These are phyloP conservation scores for Dermochelys coriacea DNA, from an alignment of 2,797 vertebrate species.

Conservation along the genomic window DNA sequence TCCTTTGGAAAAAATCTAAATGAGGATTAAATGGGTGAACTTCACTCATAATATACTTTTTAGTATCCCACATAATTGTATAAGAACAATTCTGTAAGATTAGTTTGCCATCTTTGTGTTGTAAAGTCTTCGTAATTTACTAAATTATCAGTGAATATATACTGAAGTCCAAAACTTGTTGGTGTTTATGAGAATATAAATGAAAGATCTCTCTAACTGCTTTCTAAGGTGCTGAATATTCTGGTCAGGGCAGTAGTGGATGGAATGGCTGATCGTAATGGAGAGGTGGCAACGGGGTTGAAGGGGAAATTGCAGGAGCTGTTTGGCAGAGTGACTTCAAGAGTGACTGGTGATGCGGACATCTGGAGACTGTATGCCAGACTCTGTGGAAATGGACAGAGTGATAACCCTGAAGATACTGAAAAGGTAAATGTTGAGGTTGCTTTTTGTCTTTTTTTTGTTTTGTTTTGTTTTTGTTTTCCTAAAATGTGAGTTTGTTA, in stretches of 20 bases:
- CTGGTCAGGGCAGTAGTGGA: conserved; percentile 88
- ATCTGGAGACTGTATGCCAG: conserved; percentile 92
- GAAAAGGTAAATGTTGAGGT: conserved; percentile 85
- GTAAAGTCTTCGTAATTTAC: neutral
- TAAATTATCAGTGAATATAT: neutral
- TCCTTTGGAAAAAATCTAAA: neutral
- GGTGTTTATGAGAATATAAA: neutral
- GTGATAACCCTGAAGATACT: conserved; percentile 84
- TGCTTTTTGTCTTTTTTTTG: fast-evolving
- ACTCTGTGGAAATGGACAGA: conserved; percentile 88
- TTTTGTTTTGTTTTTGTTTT: neutral
- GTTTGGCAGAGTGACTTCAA: conserved; percentile 90
- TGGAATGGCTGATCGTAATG: conserved; percentile 83
- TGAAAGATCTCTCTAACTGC: neutral
- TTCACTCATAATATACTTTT: neutral
- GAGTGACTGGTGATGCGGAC: conserved; percentile 86
- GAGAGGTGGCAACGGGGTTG: conserved; percentile 78
- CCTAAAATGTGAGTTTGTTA: neutral
- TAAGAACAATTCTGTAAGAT: neutral
- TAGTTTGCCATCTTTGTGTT: neutral
- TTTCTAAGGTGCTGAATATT: conserved; percentile 89
- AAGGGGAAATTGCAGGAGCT: conserved; percentile 88
- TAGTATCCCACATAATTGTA: neutral
- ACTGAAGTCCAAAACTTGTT: neutral
- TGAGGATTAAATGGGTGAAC: neutral